Conservation (phyloP, 2,113 vertebrate species). For the Callocephalon fimbriatum region DNA sequence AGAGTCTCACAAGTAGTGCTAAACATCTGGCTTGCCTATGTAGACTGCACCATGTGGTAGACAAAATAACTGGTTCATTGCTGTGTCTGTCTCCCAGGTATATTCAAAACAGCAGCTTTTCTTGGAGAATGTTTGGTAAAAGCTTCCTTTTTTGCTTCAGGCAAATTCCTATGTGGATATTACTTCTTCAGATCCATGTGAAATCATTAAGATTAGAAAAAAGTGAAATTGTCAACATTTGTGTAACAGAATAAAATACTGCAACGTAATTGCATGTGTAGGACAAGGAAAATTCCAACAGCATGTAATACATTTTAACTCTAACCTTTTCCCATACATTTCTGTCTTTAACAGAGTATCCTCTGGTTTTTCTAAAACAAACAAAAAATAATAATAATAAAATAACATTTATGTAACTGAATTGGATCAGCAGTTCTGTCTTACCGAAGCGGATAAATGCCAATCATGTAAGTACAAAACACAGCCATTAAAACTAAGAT, state of each 20-base stretch:
- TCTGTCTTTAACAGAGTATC: neutral
- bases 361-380: neutral
- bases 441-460: neutral
- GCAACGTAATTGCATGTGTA: neutral
- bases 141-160: slow-evolving; percentile 18
- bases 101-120: slow-evolving; percentile 14
- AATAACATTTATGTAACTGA: neutral
- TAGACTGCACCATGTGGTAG: neutral
- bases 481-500: neutral
- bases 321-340: neutral
- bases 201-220: slow-evolving; percentile 10
- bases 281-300: neutral
- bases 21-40: slow-evolving; percentile 39
- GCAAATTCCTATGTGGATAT: neutral
- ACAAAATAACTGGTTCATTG: neutral
- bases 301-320: neutral
- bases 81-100: neutral
- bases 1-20: neutral
- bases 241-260: neutral
- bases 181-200: neutral
- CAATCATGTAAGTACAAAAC: neutral
- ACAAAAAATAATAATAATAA: neutral
- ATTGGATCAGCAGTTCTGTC: neutral
- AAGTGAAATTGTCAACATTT: neutral
- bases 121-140: slow-evolving; percentile 17